Evolutionary conservation across 2,888 invertebrate genomes (phyloP), one percentile per base, ranked within the genome.

Genomic region (Sarcophaga variegata): DNA sequence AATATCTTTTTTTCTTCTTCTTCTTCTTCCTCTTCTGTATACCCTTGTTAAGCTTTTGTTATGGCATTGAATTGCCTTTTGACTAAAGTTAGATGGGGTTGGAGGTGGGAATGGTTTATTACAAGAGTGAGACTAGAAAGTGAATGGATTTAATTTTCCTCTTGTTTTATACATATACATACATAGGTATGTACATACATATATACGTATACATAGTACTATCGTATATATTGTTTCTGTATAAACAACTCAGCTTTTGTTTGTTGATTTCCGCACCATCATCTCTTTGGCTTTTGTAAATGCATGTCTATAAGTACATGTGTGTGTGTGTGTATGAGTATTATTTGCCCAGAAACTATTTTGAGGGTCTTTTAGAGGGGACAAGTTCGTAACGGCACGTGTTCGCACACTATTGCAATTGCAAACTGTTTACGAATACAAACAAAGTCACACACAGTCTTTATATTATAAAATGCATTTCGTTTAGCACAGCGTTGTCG

Each of bases 351-450:
- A n/a, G 79, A 69, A 69, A 67, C 74, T 76, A 79, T 64, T 66
- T 54, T 70, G 47, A 62, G 69, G 83, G 82, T 77, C 76, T 72
- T 17, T 54, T 59, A 45, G 86, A 74, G 79, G 86, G 78, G 79
- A 5, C 37, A 22, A 54, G 77, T 67, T 79, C 60, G 66, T 67
- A 64, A 89, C 91, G 91, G 90, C 91, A 91, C 91, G 91, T 91
- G 91, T 91, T 88, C 91, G 90, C 91, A 91, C 89, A 91, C 91
- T 88, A 88, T 88, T 89, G 90, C 91, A 91, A 84, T 72, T 88
- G 88, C 25, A 74, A 49, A 79, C 11, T 37, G 79, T 83, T 22
- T 27, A 22, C 12, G 25, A 74, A 63, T 37, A 67, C 17, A 67
- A 5, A 71, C 37, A 37, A 5, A 76, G 8, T n/a, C 5, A 60